A percentile compares a stretch with the other conserved stretches of the same genome.
These are phyloP conservation scores for Nephrotoma flavescens DNA, from an alignment of 2,888 invertebrate species.

Conservation along the genomic window DNA sequence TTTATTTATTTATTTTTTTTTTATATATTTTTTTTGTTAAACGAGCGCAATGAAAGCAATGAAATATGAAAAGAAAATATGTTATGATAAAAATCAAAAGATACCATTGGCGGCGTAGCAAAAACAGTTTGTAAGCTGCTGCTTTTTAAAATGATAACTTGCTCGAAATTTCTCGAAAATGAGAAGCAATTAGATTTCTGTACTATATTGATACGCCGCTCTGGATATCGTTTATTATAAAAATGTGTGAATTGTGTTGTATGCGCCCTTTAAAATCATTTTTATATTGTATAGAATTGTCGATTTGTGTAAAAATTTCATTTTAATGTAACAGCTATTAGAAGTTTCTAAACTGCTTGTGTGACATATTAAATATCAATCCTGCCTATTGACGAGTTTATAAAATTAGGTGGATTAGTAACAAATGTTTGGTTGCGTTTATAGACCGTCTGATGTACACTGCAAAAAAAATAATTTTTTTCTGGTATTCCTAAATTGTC, in stretches of 20 bases:
- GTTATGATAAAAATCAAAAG: background rate
- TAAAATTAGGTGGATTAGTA: too few relatives aligned
- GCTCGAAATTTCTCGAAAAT: background rate
- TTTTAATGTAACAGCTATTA: too few relatives aligned
- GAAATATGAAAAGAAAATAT: slow-evolving; percentile 5
- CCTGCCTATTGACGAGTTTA: too few relatives aligned
- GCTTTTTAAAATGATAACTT: background rate
- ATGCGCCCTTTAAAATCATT: too few relatives aligned
- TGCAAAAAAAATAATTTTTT: too few relatives aligned
- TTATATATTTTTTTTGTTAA: background rate
- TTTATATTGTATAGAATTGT: too few relatives aligned
- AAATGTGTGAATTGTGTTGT: background rate
- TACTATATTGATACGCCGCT: background rate
- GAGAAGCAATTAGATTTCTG: background rate
- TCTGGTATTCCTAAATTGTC: too few relatives aligned
- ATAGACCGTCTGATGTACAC: too few relatives aligned
- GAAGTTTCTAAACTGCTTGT: too few relatives aligned
- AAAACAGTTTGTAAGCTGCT: background rate
- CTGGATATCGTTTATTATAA: background rate
- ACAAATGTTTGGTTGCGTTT: too few relatives aligned
- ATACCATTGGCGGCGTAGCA: background rate
- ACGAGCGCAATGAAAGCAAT: slow-evolving; percentile 7
- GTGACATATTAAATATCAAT: too few relatives aligned
- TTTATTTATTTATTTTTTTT: slow-evolving; percentile 20
- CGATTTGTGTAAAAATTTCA: too few relatives aligned